These are phyloP conservation scores for Decapterus maruadsi DNA, from an alignment of 2,797 vertebrate species.

Conservation along the genomic window DNA sequence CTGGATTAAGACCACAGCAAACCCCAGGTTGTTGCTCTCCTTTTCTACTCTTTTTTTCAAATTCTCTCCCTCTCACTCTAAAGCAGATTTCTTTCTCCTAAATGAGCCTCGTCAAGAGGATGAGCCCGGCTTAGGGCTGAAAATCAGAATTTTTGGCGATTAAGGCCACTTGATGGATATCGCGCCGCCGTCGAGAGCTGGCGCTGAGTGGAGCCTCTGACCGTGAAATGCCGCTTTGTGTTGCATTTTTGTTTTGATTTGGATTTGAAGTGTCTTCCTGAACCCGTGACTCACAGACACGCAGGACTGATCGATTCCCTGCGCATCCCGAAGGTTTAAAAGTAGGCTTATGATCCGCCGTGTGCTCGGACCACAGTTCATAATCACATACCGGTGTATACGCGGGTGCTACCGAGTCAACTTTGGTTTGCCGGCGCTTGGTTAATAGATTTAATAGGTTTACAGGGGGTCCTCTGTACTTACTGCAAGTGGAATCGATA, in stretches of 20 bases:
- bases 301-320: conserved; percentile 24
- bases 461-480: conserved; percentile 64
- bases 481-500: conserved; percentile 77
- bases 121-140: conserved; percentile 46
- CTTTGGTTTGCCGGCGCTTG: conserved; percentile 53
- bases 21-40: conserved; percentile 50
- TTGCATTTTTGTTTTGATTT: conserved; percentile 26
- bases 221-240: conserved; percentile 33
- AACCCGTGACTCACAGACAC: conserved; percentile 33
- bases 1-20: conserved; percentile 64
- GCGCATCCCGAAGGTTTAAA: background rate
- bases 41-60: conserved; percentile 36
- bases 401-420: conserved; percentile 57
- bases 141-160: conserved; percentile 48
- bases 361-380: conserved; percentile 29
- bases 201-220: background rate
- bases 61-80: conserved; percentile 41
- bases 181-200: conserved; percentile 15
- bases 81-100: conserved; percentile 33
- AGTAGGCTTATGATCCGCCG: conserved; percentile 28
- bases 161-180: conserved; percentile 52
- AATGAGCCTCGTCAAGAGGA: conserved; percentile 61
- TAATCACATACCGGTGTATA: conserved; percentile 36
- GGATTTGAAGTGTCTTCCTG: background rate
- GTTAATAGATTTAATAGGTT: conserved; percentile 50